Conservation (phyloP, 2,797 vertebrate species). For the Perodicticus potto region DNA sequence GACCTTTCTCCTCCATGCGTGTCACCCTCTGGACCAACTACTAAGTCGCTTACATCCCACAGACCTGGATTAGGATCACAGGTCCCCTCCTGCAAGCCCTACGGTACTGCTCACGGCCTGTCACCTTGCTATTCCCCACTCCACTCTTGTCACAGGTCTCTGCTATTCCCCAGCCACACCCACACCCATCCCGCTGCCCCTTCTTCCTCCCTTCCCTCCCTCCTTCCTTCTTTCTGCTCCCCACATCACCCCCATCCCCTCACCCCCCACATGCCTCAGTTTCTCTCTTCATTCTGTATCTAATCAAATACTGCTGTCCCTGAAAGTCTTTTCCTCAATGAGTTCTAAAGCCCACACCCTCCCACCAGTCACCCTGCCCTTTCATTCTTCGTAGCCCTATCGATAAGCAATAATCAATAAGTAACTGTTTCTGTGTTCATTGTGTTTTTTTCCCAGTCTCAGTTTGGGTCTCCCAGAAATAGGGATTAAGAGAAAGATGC, state of each 20-base stretch:
- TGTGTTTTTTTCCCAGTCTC: not conserved
- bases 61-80: not conserved
- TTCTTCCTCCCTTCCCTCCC: too few species aligned
- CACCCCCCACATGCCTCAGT: not conserved
- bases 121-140: fast-evolving
- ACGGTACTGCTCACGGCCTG: not conserved
- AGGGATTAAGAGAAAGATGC: not conserved
- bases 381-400: not conserved
- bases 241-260: not conserved
- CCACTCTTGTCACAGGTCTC: fast-evolving
- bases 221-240: not conserved
- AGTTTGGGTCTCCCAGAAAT: not conserved
- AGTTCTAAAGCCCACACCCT: fast-evolving
- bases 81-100: not conserved
- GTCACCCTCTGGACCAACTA: not conserved
- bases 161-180: not conserved
- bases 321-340: not conserved
- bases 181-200: fast-evolving
- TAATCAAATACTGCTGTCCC: not conserved
- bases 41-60: not conserved
- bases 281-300: not conserved
- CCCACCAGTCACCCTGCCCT: not conserved
- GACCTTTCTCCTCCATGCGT: not conserved
- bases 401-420: too few species aligned
- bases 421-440: not conserved